These are phyloP conservation scores for Sporophila hypoxantha DNA, from an alignment of 2,113 vertebrate genomes.

Conservation along the genomic window DNA sequence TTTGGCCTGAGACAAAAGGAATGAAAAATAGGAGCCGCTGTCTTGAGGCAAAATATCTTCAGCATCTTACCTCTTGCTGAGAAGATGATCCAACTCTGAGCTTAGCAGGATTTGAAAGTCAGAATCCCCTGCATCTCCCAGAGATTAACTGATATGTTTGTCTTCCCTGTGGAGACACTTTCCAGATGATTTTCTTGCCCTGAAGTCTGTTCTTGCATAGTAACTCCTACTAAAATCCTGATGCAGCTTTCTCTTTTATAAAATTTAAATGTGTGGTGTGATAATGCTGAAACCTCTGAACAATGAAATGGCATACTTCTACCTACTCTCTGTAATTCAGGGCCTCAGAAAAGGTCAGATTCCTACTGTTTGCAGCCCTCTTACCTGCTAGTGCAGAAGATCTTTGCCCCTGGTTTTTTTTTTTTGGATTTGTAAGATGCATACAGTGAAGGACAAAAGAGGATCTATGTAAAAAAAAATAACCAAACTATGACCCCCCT, in stretches of 20 bases:
- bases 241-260: background rate
- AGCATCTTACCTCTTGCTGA: background rate
- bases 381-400: background rate
- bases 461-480: accelerated
- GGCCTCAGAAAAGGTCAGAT: background rate
- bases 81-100: background rate
- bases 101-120: conserved; percentile 4
- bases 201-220: background rate
- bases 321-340: background rate
- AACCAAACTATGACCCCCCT: background rate
- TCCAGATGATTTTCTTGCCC: conserved; percentile 26
- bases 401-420: background rate
- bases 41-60: conserved; percentile 27
- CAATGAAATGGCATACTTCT: background rate
- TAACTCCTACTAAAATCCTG: background rate
- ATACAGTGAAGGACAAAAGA: background rate
- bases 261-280: conserved; percentile 3
- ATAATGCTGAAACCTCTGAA: background rate
- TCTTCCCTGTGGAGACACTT: background rate
- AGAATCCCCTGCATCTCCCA: background rate
- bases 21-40: background rate
- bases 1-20: conserved; percentile 1
- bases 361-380: background rate
- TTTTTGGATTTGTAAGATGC: background rate
- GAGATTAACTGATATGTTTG: conserved; percentile 20